These are phyloP conservation scores for Distichodus sexfasciatus DNA, from an alignment of 2,797 vertebrate species.

Conservation along the genomic window DNA sequence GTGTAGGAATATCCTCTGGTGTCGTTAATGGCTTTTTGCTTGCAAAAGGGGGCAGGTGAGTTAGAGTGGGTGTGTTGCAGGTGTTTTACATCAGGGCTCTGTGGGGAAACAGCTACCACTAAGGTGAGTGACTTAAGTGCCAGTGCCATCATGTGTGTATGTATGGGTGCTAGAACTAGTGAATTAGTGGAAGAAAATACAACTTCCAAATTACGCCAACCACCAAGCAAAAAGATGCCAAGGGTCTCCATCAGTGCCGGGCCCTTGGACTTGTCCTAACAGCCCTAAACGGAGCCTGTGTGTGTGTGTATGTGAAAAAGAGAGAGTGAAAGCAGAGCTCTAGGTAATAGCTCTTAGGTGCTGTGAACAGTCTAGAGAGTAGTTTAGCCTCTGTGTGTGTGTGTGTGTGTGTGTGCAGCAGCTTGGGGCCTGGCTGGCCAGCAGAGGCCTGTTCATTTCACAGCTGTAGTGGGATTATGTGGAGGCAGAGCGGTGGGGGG, in stretches of 20 bases:
- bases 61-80: conserved; percentile 18
- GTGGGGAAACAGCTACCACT: conserved; percentile 1
- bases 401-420: conserved; percentile 34
- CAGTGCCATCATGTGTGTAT: neutral
- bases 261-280: too few species aligned
- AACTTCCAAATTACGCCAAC: too few species aligned
- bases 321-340: neutral
- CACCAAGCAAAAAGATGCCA: neutral
- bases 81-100: conserved; percentile 23
- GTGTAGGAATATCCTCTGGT: conserved; percentile 23
- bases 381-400: conserved; percentile 12
- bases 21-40: conserved; percentile 25
- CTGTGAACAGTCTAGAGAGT: neutral
- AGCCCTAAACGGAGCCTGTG: too few species aligned
- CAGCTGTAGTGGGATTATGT: conserved; percentile 88
- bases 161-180: conserved; percentile 13
- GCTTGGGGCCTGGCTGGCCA: conserved; percentile 44
- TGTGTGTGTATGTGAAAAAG: neutral
- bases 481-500: conserved; percentile 75
- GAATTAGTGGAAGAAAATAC: neutral
- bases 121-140: conserved; percentile 18
- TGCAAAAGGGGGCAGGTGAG: conserved; percentile 9
- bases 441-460: conserved; percentile 78
- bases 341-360: conserved; percentile 7
- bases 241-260: too few species aligned